phyloP scores from a whole-genome alignment of 2,888 invertebrate genomes.

The Adelphocoris suturalis region DNA sequence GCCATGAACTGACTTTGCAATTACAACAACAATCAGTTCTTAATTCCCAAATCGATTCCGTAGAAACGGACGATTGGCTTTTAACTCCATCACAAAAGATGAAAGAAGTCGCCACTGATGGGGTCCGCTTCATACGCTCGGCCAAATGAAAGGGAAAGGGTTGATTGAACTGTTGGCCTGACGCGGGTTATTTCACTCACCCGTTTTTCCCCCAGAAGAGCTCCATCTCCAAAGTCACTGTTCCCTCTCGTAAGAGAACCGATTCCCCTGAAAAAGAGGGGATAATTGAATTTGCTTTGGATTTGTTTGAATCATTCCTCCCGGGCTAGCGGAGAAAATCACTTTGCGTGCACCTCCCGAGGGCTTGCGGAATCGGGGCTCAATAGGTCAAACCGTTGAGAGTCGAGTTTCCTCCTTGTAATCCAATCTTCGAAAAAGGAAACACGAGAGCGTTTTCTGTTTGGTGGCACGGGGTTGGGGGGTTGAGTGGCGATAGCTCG shows the following conservation, averaged over 20 bases:
- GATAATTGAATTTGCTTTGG: constrained; percentile 38
- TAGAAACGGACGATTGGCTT: too few relatives aligned
- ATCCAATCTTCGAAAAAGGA: constrained; percentile 54
- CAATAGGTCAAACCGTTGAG: constrained; percentile 35
- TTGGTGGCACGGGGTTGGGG: neutral
- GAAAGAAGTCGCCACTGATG: neutral
- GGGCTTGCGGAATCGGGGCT: neutral
- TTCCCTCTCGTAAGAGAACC: neutral
- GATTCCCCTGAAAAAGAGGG: neutral
- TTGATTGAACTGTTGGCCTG: neutral
- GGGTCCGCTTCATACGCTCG: neutral
- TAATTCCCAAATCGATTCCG: too few relatives aligned
- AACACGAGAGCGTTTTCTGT: constrained; percentile 6
- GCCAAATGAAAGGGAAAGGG: neutral
- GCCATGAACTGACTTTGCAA: too few relatives aligned
- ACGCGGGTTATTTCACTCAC: neutral
- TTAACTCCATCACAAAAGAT: neutral
- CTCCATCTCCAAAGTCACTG: neutral
- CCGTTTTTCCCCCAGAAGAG: neutral
- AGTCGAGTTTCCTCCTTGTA: constrained; percentile 33
- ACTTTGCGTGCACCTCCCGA: neutral
- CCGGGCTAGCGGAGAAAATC: neutral
- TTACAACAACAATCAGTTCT: too few relatives aligned
- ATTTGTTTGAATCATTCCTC: constrained; percentile 40
- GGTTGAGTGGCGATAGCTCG: neutral